Conservation (phyloP, 2,797 vertebrate genomes). For the Telmatherina bonti region DNA sequence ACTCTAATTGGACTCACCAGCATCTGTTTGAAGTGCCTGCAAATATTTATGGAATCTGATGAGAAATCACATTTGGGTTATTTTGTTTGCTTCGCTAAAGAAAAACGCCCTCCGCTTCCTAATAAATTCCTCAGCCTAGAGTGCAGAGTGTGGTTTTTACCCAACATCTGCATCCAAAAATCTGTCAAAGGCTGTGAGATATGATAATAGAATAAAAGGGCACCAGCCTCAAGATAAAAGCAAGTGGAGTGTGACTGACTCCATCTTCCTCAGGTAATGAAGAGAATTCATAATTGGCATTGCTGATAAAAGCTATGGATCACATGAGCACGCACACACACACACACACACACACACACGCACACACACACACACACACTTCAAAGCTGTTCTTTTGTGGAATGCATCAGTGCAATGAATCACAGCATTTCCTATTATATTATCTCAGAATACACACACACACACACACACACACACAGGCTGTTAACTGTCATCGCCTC, state of each 20-base stretch:
- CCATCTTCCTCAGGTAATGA: constrained; percentile 72
- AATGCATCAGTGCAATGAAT: constrained; percentile 56
- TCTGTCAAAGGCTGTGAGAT: constrained; percentile 67
- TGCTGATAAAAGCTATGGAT: constrained; percentile 68
- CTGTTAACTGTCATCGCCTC: constrained; percentile 55
- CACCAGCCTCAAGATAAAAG: constrained; percentile 69
- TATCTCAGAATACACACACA: constrained; percentile 39
- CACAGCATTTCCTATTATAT: constrained; percentile 59
- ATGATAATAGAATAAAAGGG: constrained; percentile 64
- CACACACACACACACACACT: constrained; percentile 2
- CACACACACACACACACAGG: not conserved
- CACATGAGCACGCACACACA: constrained; percentile 23
- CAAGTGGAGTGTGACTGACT: constrained; percentile 75
- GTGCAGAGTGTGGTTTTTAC: constrained; percentile 11
- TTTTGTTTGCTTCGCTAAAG: constrained; percentile 25
- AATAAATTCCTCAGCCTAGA: constrained; percentile 39
- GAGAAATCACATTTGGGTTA: constrained; percentile 26
- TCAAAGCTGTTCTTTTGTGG: constrained; percentile 40
- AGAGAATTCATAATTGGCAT: constrained; percentile 63
- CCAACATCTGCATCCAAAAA: constrained; percentile 47
- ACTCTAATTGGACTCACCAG: constrained; percentile 63
- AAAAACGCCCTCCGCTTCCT: constrained; percentile 1
- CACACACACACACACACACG: constrained; percentile 13
- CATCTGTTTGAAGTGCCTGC: constrained; percentile 39
- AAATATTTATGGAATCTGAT: constrained; percentile 49